Evolutionary conservation across 2,888 invertebrate species (phyloP), one percentile per base, ranked within the genome.

Genomic region (Idaea aversata): DNA sequence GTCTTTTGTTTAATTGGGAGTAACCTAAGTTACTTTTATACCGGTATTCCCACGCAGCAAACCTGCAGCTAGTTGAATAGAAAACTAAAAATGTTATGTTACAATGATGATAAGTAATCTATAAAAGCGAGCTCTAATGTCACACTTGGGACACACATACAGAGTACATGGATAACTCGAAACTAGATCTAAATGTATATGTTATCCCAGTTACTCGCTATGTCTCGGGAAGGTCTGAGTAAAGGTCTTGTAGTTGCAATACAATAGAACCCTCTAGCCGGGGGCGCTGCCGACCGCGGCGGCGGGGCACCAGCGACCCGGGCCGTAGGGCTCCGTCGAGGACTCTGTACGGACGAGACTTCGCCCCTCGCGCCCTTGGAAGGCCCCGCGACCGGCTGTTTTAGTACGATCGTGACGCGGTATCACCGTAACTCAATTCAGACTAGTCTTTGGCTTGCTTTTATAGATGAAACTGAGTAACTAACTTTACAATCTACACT

Each of bases 221-320:
- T 84, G 94, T 94, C 95, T 91, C 95, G 96, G 96, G 96, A 96
- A 96, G 96, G 96, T 96, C 96, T 96, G 96, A 96, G 96, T 91
- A 85, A 93, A 93, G 94, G 94, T 94, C 88, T 69, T 25, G 25
- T 47, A 35, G 65, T 74, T 79, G 80, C 69, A 68, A 25, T 25
- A 25, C 25, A 25, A 25, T 25, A 25, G 13, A 68, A 81, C 77
- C 93, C 94, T 94, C 95, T 92, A 96, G 95, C 88, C 83, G 95
- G 94, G 94, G 93, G 93, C 93, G 91, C 79, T 88, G 93, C 91
- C 79, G 85, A 92, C 78, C 88, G 93, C 91, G 91, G 91, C 91
- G 94, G 82, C 93, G 89, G 91, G 93, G 94, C 93, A 95, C 95
- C 95, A 96, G 96, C 95, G 95, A 96, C 76, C 88, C 88, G 86